phyloP scores from a whole-genome alignment of 1,140 invertebrate genomes.

The Eriocheir sinensis region DNA sequence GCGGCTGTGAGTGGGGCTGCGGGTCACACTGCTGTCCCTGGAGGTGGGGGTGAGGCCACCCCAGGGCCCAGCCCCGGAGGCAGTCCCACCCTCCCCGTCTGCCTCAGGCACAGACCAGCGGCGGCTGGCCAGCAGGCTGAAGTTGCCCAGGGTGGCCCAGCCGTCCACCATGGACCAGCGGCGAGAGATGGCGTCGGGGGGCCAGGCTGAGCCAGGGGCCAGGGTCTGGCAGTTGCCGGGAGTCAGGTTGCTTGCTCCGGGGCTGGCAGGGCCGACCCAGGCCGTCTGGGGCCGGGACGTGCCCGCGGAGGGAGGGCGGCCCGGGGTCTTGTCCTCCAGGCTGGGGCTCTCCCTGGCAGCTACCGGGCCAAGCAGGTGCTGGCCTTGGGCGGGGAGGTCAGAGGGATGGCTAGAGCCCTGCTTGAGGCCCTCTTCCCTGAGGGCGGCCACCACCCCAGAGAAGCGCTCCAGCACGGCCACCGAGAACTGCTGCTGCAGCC shows the following conservation, averaged over 20 bases:
- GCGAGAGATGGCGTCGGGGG: constrained; percentile 61
- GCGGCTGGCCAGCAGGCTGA: constrained; percentile 69
- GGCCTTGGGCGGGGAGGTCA: background rate
- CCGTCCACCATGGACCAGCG: constrained; percentile 71
- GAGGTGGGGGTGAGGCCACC: constrained; percentile 62
- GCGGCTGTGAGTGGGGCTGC: constrained; percentile 67
- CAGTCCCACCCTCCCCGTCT: constrained; percentile 56
- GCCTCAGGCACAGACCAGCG: constrained; percentile 72
- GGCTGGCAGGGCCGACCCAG: constrained; percentile 48
- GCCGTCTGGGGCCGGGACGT: constrained; percentile 54
- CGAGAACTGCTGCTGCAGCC: constrained; percentile 70
- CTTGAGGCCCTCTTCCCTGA: constrained; percentile 1
- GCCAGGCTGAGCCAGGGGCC: constrained; percentile 56
- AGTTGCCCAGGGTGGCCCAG: constrained; percentile 63
- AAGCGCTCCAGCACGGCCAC: constrained; percentile 67
- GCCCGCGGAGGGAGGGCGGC: constrained; percentile 63
- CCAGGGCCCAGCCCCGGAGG: constrained; percentile 51
- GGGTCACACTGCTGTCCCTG: constrained; percentile 68
- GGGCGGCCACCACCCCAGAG: constrained; percentile 43
- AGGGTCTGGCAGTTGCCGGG: constrained; percentile 64
- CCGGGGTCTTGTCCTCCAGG: constrained; percentile 64
- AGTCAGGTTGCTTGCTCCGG: constrained; percentile 57
- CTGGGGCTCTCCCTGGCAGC: constrained; percentile 59
- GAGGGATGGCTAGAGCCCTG: background rate
- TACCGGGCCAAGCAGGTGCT: background rate